A percentile compares a stretch with the other conserved stretches of the same genome.
Evolutionary conservation across 2,113 vertebrate genomes (phyloP).

Genomic region (Terrapene triunguis): DNA sequence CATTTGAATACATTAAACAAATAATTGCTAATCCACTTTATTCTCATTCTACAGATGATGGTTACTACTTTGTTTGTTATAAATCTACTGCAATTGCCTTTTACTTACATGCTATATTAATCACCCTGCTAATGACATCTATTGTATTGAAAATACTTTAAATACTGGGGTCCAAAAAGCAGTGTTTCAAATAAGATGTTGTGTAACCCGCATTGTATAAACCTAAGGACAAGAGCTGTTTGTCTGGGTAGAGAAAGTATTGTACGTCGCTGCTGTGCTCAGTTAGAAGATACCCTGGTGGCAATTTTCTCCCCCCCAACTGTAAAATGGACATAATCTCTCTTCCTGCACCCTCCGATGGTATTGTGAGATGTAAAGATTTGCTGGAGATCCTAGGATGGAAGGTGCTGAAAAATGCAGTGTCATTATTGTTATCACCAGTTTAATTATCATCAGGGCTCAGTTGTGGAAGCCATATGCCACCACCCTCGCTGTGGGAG

Average conservation of each 20-base stretch:
- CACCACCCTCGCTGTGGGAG: not conserved
- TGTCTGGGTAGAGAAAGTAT: not conserved
- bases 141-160: not conserved
- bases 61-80: not conserved
- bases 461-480: not conserved
- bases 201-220: not conserved
- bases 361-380: not conserved
- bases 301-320: not conserved
- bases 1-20: conserved; percentile 22
- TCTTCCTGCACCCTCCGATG: not conserved
- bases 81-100: not conserved
- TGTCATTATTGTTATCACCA: not conserved
- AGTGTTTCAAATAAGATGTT: fast-evolving
- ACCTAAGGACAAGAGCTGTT: fast-evolving
- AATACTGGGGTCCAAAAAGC: not conserved
- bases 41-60: not conserved
- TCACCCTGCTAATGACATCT: not conserved
- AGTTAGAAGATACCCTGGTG: not conserved
- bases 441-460: not conserved
- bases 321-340: not conserved
- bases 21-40: not conserved
- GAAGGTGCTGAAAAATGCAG: not conserved
- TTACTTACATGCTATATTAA: not conserved
- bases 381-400: not conserved
- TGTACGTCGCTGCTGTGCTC: not conserved